These are phyloP conservation scores for Neodon shergylaensis DNA, from an alignment of 2,113 vertebrate species.

Conservation along the genomic window DNA sequence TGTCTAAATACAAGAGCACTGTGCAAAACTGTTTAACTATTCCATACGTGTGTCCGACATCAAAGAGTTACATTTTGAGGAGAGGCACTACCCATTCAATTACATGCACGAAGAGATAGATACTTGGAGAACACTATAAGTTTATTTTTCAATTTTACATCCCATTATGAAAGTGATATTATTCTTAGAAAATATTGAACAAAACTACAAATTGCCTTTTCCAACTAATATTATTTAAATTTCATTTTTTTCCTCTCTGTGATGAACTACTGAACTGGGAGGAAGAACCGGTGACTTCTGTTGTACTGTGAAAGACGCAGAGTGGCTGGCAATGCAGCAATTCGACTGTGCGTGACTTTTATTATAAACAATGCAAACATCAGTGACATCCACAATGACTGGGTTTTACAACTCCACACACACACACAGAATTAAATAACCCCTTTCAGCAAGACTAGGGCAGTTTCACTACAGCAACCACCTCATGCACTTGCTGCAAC, in stretches of 20 bases:
- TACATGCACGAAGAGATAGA: neutral
- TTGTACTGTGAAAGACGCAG: neutral
- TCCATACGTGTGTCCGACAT: neutral
- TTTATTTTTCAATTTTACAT: conserved; percentile 44
- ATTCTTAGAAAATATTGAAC: conserved; percentile 51
- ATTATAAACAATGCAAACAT: conserved; percentile 60
- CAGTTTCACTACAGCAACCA: conserved; percentile 41
- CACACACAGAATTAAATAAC: conserved; percentile 55
- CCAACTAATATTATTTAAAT: conserved; percentile 37
- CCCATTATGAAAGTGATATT: neutral
- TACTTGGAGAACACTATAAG: neutral
- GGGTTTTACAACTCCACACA: conserved; percentile 41
- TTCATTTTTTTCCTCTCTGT: neutral
- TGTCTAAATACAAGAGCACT: neutral
- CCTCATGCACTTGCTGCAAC: neutral
- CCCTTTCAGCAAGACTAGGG: neutral
- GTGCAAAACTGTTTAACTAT: neutral
- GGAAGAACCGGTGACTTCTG: neutral
- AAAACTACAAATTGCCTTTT: conserved; percentile 43
- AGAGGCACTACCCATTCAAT: neutral
- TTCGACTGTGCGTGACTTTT: conserved; percentile 31
- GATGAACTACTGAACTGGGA: conserved; percentile 17
- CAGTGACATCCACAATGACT: conserved; percentile 46
- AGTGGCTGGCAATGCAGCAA: conserved; percentile 13
- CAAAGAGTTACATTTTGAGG: neutral